Conservation (phyloP, 2,797 vertebrate species). For the Pipistrellus kuhlii region DNA sequence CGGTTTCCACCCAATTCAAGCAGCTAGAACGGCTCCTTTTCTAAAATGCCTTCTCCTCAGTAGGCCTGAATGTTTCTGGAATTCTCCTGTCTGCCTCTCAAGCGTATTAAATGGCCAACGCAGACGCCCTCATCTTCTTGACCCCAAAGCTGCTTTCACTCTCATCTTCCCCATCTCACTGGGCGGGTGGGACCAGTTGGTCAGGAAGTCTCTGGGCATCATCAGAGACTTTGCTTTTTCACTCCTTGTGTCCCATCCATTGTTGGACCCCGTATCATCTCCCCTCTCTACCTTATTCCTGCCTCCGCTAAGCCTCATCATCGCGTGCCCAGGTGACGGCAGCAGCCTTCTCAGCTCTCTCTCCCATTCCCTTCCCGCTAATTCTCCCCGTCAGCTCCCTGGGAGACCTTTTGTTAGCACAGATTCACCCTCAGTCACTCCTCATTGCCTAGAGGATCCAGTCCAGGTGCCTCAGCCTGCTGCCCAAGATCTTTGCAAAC, state of each 20-base stretch:
- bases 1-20: neutral
- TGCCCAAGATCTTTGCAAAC: neutral
- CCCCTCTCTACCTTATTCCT: neutral
- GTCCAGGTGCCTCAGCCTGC: neutral
- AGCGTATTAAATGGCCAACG: neutral
- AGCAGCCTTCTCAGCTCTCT: neutral
- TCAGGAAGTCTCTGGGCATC: neutral
- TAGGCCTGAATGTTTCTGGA: neutral
- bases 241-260: neutral
- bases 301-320: neutral
- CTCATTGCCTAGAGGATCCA: neutral
- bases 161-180: neutral
- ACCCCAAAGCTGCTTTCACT: neutral
- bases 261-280: neutral
- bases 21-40: neutral
- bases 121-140: neutral
- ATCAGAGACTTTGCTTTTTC: neutral
- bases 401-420: neutral
- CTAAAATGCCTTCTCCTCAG: neutral
- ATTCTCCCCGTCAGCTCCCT: neutral
- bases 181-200: neutral
- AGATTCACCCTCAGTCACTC: neutral
- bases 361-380: neutral
- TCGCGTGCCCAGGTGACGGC: neutral
- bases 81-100: neutral